Percentiles rank a stretch among this genome's conserved stretches.
phyloP scores from a whole-genome alignment of 2,797 vertebrate species.

The Tenualosa ilisha region DNA sequence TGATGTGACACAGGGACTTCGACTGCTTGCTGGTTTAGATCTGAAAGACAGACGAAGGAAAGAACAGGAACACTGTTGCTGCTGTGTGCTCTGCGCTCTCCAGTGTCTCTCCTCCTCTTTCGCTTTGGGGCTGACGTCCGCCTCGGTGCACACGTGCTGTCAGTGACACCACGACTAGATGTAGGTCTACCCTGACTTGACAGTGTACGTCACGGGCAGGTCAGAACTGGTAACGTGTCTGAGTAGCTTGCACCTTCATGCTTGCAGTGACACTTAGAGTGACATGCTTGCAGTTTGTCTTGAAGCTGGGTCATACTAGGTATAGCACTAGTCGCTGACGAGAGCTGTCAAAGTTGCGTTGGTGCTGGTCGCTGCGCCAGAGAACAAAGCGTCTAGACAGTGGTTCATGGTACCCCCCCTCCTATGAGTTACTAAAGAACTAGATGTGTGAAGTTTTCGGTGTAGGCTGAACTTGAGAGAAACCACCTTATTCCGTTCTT shows the following conservation, averaged over 20 bases:
- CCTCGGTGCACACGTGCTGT: background rate
- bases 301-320: background rate
- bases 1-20: constrained; percentile 50
- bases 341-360: too few species aligned
- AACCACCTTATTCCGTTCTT: background rate
- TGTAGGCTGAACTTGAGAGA: background rate
- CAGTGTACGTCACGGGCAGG: background rate
- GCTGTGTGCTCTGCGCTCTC: background rate
- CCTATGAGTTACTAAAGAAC: background rate
- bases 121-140: background rate
- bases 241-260: background rate
- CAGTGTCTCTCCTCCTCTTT: background rate
- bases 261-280: background rate
- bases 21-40: constrained; percentile 50
- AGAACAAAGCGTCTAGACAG: too few species aligned
- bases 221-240: background rate
- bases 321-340: background rate
- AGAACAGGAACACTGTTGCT: constrained; percentile 47
- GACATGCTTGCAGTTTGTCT: background rate
- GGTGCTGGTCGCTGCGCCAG: too few species aligned
- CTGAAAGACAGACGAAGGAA: constrained; percentile 43
- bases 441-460: background rate
- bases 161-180: background rate
- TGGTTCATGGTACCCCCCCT: too few species aligned
- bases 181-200: background rate